Conservation (phyloP, 2,113 vertebrate species). For the Chloebia gouldiae region DNA sequence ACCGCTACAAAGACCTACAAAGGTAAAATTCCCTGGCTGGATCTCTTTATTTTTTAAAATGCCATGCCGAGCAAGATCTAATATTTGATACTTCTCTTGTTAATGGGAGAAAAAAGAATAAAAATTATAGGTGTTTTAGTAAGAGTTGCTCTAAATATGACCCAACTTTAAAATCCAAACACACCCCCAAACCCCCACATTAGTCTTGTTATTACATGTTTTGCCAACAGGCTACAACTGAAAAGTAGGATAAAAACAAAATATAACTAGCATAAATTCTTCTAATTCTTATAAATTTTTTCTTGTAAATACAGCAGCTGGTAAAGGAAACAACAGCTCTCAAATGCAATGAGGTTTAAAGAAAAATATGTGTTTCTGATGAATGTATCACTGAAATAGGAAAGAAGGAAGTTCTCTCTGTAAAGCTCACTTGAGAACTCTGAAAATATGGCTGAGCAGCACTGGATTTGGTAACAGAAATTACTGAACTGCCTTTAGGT, state of each 20-base stretch:
- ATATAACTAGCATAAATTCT: background rate
- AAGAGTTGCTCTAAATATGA: background rate
- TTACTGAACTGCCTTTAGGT: background rate
- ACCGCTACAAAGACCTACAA: conserved; percentile 88
- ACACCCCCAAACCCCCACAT: accelerated
- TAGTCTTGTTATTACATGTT: background rate
- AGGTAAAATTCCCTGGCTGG: conserved; percentile 73
- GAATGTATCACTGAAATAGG: background rate
- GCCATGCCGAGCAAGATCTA: background rate
- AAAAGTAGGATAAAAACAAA: background rate
- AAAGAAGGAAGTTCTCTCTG: background rate
- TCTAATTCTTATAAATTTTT: background rate
- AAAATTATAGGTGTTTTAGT: background rate
- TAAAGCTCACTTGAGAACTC: background rate
- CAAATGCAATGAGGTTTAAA: background rate
- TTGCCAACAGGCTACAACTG: background rate
- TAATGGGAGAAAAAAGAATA: background rate
- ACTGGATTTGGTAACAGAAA: background rate
- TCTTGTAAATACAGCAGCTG: background rate
- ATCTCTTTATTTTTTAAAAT: background rate
- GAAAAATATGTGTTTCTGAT: background rate
- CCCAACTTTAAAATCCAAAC: background rate
- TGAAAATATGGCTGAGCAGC: background rate
- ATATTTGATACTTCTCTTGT: background rate
- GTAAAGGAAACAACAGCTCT: background rate